Evolutionary conservation across 2,888 invertebrate species (phyloP).

Genomic region (Anodontia alba): DNA sequence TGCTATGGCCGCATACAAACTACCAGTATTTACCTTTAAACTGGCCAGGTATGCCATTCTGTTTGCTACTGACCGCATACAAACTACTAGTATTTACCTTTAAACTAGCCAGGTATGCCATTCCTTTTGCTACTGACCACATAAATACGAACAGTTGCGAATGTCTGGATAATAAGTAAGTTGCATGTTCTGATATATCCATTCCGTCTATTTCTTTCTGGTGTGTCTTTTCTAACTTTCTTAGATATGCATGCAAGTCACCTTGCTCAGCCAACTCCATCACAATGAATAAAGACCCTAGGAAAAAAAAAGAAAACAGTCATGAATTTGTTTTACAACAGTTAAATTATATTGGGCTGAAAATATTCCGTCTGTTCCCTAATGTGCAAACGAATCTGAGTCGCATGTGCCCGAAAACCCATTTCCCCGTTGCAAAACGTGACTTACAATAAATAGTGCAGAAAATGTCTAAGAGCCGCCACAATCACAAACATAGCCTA

Average conservation of each 20-base stretch:
- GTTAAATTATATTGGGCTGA: no score
- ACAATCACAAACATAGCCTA: no score
- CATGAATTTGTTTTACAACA: not conserved
- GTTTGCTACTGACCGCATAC: no score
- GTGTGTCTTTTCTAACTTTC: not conserved
- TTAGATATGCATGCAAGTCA: constrained; percentile 52
- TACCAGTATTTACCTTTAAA: no score
- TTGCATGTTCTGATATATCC: constrained; percentile 25
- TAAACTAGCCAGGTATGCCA: constrained; percentile 21
- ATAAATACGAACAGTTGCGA: constrained; percentile 28
- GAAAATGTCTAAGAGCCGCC: no score
- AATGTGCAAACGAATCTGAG: no score
- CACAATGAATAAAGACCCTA: constrained; percentile 51
- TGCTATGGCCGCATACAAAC: no score
- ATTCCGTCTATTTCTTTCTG: constrained; percentile 22
- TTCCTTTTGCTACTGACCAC: constrained; percentile 33
- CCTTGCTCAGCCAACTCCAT: constrained; percentile 62
- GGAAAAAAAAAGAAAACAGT: not conserved
- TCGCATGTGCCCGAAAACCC: no score
- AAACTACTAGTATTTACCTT: constrained; percentile 16
- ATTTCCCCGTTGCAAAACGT: no score
- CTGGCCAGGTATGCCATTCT: no score
- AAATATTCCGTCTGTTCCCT: no score
- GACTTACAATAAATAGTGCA: no score
- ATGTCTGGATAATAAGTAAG: constrained; percentile 5